phyloP scores from a whole-genome alignment of 2,888 invertebrate species.

The Myopa tessellatipennis region DNA sequence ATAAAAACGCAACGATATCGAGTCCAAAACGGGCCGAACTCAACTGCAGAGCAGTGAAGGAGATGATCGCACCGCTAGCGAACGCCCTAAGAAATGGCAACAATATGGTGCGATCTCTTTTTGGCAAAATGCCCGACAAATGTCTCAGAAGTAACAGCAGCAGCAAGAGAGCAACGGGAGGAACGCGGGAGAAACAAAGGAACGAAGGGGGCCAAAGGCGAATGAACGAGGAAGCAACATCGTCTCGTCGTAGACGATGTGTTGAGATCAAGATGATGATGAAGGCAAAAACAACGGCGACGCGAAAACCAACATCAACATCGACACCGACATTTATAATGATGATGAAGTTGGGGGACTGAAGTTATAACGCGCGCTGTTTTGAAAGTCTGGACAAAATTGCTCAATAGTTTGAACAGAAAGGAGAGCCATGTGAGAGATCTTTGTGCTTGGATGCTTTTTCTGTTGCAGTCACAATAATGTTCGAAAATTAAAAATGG shows the following conservation, averaged over 20 bases:
- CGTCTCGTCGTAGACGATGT: neutral
- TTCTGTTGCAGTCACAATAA: conserved; percentile 4
- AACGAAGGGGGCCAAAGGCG: neutral
- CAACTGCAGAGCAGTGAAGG: conserved; percentile 16
- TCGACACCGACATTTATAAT: neutral
- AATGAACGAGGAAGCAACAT: neutral
- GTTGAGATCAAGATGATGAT: conserved; percentile 13
- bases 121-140: conserved; percentile 33
- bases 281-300: neutral
- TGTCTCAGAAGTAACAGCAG: neutral
- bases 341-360: neutral
- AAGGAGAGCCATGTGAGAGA: conserved; percentile 16
- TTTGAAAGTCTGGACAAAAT: neutral
- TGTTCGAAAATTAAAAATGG: neutral
- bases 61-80: neutral
- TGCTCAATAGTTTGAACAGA: neutral
- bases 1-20: neutral
- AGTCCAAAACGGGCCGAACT: conserved; percentile 21
- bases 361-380: neutral
- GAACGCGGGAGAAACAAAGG: neutral
- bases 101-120: conserved; percentile 22
- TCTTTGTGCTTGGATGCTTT: conserved; percentile 16
- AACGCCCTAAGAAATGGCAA: conserved; percentile 17
- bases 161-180: neutral
- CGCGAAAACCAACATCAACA: neutral